Base-by-base conservation (phyloP, 53 echinoderm and acorn worm species). In the Crossaster papposus region DNA sequence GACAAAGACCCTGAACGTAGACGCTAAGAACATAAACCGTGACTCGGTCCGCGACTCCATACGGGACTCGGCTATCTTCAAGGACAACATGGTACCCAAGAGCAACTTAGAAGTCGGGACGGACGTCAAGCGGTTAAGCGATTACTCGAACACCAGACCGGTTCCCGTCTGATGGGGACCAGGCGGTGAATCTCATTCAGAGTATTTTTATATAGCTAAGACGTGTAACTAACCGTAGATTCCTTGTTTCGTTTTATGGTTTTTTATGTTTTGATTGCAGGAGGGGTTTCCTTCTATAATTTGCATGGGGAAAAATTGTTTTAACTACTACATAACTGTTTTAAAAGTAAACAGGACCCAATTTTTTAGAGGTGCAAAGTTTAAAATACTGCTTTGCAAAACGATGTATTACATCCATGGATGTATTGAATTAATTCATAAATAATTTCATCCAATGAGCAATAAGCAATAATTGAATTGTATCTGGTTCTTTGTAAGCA, bases 1-100 rank as follows among this genome's bases (percentile, higher is more conserved):
- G 36, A 70, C 92, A 65, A 98, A 98, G 92, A 90, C 94, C 28
- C 93, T 92, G 89, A 97, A 97, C 65, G 78, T 79, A 34, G 94
- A 93, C 78, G 71, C 91, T 15, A 96, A 96, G 84, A 96, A 92
- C 80, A 96, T 84, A 68, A 95, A 93, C 65, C 73, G 92, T 20
- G 93, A 92, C 83, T 88, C 88, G 29, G 91, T 91, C 36, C 91
- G 95, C 7, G 97, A 97, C 73, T 94, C 96, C 31, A 96, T 96
- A 62, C 78, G 97, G 22, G 97, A 95, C 65, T 97, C 97, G 31
- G 92, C 92, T 83, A 89, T 91, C 70, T 97, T 97, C 78, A 97
- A 95, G 86, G 97, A 97, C 85, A 97, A 97, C 89, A 76, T 94
- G 50, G 94, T 91, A 7, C 63, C 88, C 51, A 95, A 95, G 83